Conservation (phyloP, 92 coral and sea anemone species). For the Epizoanthus ramosus region DNA sequence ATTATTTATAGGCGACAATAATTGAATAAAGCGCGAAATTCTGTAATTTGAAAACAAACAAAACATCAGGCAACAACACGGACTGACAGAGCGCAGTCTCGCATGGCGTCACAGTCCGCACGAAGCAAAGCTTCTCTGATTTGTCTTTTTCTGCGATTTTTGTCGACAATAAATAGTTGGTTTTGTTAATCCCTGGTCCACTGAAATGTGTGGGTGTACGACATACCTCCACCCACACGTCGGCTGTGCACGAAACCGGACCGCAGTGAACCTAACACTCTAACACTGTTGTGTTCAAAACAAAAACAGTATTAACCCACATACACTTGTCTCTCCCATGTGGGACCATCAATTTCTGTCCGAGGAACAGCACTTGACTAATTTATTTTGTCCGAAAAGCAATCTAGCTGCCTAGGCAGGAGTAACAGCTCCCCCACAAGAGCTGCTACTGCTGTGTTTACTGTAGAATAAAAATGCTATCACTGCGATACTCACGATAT, state of each 20-base stretch:
- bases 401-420: background rate
- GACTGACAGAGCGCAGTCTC: background rate
- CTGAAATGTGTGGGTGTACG: slow-evolving; percentile 15
- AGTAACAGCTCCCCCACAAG: background rate
- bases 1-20: slow-evolving; percentile 1
- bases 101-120: slow-evolving; percentile 6
- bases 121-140: background rate
- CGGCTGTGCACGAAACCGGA: slow-evolving; percentile 36
- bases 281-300: background rate
- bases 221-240: slow-evolving; percentile 6
- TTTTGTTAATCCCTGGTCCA: background rate
- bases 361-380: slow-evolving; percentile 9
- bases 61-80: background rate
- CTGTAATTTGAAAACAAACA: slow-evolving; percentile 36
- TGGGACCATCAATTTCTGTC: background rate
- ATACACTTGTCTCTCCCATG: slow-evolving; percentile 18
- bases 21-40: slow-evolving; percentile 28
- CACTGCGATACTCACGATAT: slow-evolving; percentile 23
- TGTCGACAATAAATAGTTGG: background rate
- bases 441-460: background rate
- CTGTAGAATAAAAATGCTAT: background rate
- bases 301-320: slow-evolving; percentile 1
- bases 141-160: background rate
- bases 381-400: slow-evolving; percentile 18
- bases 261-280: background rate